A percentile compares a stretch with the other conserved stretches of the same genome.
These are phyloP conservation scores for Plemyria rubiginata DNA, from an alignment of 2,888 invertebrate genomes.

Conservation along the genomic window DNA sequence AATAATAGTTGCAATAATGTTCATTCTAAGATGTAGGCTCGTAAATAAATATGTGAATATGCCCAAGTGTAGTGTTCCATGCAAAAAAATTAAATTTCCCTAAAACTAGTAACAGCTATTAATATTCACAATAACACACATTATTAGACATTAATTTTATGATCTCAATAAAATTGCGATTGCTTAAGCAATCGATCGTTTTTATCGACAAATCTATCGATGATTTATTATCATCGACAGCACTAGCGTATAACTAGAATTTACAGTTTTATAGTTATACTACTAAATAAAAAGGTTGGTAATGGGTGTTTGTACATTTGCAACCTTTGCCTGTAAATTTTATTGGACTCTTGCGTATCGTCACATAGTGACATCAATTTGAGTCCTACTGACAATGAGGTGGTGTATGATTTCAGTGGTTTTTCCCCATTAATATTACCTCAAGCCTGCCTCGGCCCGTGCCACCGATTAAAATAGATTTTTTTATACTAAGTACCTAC, in stretches of 20 bases:
- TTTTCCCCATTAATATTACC: no score
- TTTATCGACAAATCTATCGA: slow-evolving; percentile 9
- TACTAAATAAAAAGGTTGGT: slow-evolving; percentile 2
- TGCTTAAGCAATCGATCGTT: not conserved
- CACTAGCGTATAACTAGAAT: slow-evolving; percentile 22
- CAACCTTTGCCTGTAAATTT: slow-evolving; percentile 19
- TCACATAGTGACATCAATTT: not conserved
- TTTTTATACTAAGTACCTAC: no score
- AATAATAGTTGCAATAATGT: no score
- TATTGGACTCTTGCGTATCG: slow-evolving; percentile 5
- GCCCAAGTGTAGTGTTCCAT: no score
- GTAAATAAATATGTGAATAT: no score
- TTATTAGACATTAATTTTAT: slow-evolving; percentile 2
- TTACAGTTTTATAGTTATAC: slow-evolving; percentile 12
- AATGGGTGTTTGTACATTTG: slow-evolving; percentile 19
- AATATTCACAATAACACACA: not conserved
- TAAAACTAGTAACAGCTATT: no score
- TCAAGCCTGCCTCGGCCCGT: no score
- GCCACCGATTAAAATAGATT: no score
- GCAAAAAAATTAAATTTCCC: no score
- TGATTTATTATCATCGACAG: slow-evolving; percentile 7
- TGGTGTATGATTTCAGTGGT: not conserved
- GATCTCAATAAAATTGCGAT: not conserved
- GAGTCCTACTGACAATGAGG: not conserved
- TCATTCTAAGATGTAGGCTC: no score